Conservation (phyloP, 2,113 vertebrate genomes). For the Anas platyrhynchos region DNA sequence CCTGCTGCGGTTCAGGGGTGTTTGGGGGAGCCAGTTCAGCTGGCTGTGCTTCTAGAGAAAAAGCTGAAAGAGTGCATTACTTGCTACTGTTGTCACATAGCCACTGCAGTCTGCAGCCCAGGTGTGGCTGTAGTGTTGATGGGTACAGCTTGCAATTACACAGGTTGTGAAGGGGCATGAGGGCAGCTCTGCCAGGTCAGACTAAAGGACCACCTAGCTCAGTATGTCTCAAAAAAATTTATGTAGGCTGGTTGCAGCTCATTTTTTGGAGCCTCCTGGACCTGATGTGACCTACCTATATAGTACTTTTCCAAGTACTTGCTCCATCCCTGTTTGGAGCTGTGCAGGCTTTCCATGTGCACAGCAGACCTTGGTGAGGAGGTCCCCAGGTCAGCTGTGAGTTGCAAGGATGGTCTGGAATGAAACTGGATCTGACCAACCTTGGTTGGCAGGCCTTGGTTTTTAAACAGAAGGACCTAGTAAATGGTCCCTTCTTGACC, state of each 20-base stretch:
- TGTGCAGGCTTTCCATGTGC: not conserved
- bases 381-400: fast-evolving
- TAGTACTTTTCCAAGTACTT: not conserved
- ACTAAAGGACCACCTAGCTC: not conserved
- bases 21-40: not conserved
- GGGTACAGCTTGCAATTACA: not conserved
- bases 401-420: not conserved
- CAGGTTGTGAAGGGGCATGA: not conserved
- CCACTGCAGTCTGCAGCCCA: not conserved
- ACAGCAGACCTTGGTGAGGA: not conserved
- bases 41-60: not conserved
- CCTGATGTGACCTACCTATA: not conserved
- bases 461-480: not conserved
- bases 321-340: not conserved
- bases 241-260: not conserved
- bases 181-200: not conserved
- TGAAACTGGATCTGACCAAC: not conserved
- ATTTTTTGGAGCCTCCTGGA: not conserved
- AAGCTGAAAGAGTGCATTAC: not conserved
- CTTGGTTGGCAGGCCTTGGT: fast-evolving
- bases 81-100: not conserved
- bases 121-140: not conserved
- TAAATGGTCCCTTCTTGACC: not conserved
- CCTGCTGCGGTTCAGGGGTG: not conserved
- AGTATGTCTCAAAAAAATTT: not conserved